phyloP scores from a whole-genome alignment of 2,797 vertebrate genomes.

The Megaceryle alcyon region DNA sequence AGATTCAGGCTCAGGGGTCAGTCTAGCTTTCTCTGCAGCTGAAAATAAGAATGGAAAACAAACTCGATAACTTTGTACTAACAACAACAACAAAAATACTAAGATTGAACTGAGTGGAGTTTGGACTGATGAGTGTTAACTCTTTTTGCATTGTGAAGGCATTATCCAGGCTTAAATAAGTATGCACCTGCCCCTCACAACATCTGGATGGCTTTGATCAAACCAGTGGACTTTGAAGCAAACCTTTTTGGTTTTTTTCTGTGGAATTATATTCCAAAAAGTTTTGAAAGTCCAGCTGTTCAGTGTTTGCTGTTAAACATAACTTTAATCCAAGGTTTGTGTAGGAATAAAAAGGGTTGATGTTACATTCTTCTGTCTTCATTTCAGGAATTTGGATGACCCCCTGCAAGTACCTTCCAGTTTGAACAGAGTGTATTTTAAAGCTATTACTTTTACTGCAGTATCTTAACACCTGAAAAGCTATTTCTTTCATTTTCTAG shows the following conservation, averaged over 20 bases:
- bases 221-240: not conserved
- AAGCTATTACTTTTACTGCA: not conserved
- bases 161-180: not conserved
- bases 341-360: not conserved
- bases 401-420: not conserved
- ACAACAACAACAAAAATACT: not conserved
- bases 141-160: not conserved
- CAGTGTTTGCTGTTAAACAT: not conserved
- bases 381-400: not conserved
- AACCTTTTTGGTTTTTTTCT: not conserved
- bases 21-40: not conserved
- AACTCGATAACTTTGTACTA: not conserved
- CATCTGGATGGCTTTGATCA: not conserved
- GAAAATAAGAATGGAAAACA: not conserved
- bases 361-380: not conserved
- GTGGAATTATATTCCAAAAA: not conserved
- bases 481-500: constrained; percentile 71
- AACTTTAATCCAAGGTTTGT: not conserved
- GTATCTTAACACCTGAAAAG: not conserved
- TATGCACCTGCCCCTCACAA: not conserved
- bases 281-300: not conserved
- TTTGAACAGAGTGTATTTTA: not conserved
- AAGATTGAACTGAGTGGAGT: not conserved
- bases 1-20: not conserved
- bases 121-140: not conserved